Percentiles rank a stretch among this genome's conserved stretches.
These are phyloP conservation scores for Troglohyphantes excavatus DNA, from an alignment of 2,888 invertebrate species.

Conservation along the genomic window DNA sequence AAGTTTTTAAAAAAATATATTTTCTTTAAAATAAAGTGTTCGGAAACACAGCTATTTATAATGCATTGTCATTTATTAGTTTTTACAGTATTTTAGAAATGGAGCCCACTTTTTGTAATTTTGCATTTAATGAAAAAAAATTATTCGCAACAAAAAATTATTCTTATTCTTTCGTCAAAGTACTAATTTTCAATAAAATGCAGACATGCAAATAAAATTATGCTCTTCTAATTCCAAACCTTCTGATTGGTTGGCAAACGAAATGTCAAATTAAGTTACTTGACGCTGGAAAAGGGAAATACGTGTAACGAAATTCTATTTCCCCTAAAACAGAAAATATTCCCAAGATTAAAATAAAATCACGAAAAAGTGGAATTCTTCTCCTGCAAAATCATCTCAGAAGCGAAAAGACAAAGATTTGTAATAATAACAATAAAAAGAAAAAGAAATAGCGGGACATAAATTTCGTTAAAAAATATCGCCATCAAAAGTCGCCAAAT, in stretches of 20 bases:
- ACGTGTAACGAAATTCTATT: conserved; percentile 10
- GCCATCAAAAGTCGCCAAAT: conserved; percentile 67
- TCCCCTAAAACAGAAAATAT: background rate
- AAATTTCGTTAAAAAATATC: conserved; percentile 56
- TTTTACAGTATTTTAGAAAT: too few relatives aligned
- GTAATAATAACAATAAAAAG: conserved; percentile 7
- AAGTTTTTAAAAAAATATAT: too few relatives aligned
- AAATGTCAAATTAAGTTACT: conserved; percentile 5
- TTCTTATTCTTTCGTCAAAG: background rate
- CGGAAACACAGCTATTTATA: too few relatives aligned
- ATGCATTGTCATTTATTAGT: too few relatives aligned
- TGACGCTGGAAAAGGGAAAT: background rate
- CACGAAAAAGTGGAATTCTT: background rate
- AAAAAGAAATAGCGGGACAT: background rate
- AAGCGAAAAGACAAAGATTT: conserved; percentile 7
- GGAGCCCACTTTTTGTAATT: too few relatives aligned
- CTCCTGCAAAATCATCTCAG: background rate
- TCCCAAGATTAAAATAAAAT: conserved; percentile 31
- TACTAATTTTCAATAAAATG: background rate
- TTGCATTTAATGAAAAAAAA: too few relatives aligned
- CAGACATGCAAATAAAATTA: background rate
- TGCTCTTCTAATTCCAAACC: background rate
- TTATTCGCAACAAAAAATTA: too few relatives aligned
- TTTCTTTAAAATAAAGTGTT: too few relatives aligned
- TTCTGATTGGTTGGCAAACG: background rate